Conservation (phyloP, 2,888 invertebrate genomes). For the Apodemia mormo region DNA sequence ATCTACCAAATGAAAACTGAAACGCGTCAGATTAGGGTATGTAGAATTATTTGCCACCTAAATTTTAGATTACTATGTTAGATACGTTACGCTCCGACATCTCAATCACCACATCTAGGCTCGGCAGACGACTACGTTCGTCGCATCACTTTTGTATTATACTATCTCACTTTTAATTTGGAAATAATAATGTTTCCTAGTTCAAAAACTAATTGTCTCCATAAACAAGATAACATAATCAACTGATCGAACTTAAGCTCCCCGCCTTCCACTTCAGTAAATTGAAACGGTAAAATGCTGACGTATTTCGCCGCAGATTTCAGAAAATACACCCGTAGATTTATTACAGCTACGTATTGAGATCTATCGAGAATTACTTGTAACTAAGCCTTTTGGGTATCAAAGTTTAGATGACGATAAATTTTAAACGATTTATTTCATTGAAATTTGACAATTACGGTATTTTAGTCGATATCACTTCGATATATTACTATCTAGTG, state of each 20-base stretch:
- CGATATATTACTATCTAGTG: too few species aligned
- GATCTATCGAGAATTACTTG: constrained; percentile 18
- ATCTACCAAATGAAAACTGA: too few species aligned
- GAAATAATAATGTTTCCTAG: not conserved
- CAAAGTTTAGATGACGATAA: constrained; percentile 1
- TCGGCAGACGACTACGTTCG: too few species aligned
- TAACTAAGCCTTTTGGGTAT: constrained; percentile 4
- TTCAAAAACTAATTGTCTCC: constrained; percentile 4
- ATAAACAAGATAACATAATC: constrained; percentile 9
- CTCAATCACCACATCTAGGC: too few species aligned
- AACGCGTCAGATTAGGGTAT: too few species aligned
- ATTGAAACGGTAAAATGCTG: constrained; percentile 38
- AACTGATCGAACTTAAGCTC: constrained; percentile 22
- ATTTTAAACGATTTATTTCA: not conserved
- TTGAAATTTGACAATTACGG: not conserved
- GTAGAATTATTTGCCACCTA: too few species aligned
- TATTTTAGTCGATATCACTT: not conserved
- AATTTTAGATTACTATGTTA: too few species aligned
- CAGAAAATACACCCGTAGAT: constrained; percentile 34
- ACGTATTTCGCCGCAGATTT: constrained; percentile 35
- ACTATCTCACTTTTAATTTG: too few species aligned
- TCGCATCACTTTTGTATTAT: too few species aligned
- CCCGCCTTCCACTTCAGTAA: constrained; percentile 35
- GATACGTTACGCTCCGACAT: too few species aligned
- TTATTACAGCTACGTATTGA: constrained; percentile 23